Evolutionary conservation across 1,140 invertebrate genomes (phyloP), one percentile per base, ranked within the genome.

Genomic region (Penaeus indicus): DNA sequence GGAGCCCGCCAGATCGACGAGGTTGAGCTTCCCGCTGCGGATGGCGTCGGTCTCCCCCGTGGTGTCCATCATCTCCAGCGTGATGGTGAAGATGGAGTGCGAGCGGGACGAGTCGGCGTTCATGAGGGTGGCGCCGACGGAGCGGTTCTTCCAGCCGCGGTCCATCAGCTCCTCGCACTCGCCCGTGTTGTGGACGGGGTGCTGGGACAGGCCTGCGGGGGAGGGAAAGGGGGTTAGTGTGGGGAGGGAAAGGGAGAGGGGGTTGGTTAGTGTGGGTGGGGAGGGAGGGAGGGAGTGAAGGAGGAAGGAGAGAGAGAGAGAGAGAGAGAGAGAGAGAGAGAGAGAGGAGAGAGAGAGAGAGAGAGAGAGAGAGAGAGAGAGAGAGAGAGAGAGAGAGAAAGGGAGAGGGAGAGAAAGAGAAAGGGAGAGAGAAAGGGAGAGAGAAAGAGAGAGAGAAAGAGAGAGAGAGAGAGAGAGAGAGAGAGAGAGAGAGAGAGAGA

Each of bases 41-140:
- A 97, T 95, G 93, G 89, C 93, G 93, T 95, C 94, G 27, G 92
- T 94, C 78, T 95, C 95, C 13, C 92, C 92, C 86, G 93, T 91
- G n/a, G 92, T 92, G 25, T 92, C 92, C 92, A 96, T 95, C 93
- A 96, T 96, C 93, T 99, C 97, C 21, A 98, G 93, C 75, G 95
- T 95, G 84, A 99, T 95, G 0, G 96, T 97, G 92, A 99, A 97
- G 85, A 99, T 98, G n/a, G 97, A 97, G 92, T 99, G 97, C 88
- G 94, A 95, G 13, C 98, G 94, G 0, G 96, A 97, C 54, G 96
- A 97, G 87, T 97, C 96, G 0, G 96, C 95, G 92, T 97, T 97
- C 97, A 97, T 97, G 63, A 96, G 94, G 0, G 97, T 97, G 0
- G 96, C 95, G 0, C 96, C 96, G 0, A 95, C 95, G 0, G 96